Conservation (phyloP, 2,888 invertebrate species). For the Anagyrus pseudococci region DNA sequence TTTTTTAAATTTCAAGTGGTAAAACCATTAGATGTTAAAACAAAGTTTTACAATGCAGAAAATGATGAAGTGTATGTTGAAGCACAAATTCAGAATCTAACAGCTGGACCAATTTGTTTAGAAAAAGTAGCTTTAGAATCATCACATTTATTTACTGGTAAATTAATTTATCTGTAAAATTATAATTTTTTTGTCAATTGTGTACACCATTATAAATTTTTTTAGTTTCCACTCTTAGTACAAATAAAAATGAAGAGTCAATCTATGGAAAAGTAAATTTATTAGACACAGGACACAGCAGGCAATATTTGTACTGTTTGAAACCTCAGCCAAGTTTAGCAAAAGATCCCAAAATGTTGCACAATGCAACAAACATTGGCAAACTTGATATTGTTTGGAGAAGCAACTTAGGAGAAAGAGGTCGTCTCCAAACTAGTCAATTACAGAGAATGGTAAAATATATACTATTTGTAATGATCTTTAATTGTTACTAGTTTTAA, state of each 20-base stretch:
- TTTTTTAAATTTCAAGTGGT: conserved; percentile 98
- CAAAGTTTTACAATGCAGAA: conserved; percentile 96
- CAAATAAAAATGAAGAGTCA: conserved; percentile 70
- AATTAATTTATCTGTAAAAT: too few relatives aligned
- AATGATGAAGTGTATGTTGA: conserved; percentile 76
- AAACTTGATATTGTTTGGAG: conserved; percentile 99
- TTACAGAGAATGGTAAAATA: conserved; percentile 79
- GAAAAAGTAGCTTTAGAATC: conserved; percentile 95
- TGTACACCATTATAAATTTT: conserved; percentile 24
- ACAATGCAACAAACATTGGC: conserved; percentile 88
- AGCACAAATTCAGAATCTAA: conserved; percentile 91
- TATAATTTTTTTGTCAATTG: conserved; percentile 10
- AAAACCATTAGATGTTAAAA: conserved; percentile 97
- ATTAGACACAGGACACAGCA: conserved; percentile 87
- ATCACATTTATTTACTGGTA: conserved; percentile 83
- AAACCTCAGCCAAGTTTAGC: conserved; percentile 79
- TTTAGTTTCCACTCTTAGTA: conserved; percentile 76
- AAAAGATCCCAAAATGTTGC: conserved; percentile 78
- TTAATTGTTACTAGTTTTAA: conserved; percentile 2
- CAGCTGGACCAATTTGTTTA: conserved; percentile 88
- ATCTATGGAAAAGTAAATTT: conserved; percentile 82
- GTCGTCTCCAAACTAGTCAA: conserved; percentile 95
- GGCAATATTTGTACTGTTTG: conserved; percentile 94
- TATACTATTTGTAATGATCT: background rate
- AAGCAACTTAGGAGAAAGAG: conserved; percentile 94